These are phyloP conservation scores for Amphiprion ocellaris DNA, from an alignment of 2,113 vertebrate species.

Conservation along the genomic window DNA sequence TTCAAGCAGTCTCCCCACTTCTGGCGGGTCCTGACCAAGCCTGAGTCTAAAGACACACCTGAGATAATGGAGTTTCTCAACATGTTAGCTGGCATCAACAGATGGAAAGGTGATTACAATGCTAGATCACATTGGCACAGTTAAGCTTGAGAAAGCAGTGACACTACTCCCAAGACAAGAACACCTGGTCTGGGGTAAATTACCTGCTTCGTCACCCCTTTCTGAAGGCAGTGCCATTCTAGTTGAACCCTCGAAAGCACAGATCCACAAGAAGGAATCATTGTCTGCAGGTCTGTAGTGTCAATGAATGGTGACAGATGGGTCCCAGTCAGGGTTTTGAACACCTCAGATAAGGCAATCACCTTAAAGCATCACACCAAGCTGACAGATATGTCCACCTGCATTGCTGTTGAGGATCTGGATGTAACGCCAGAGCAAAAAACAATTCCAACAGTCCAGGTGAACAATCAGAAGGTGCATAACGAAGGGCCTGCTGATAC, in stretches of 20 bases:
- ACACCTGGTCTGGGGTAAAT: background rate
- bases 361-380: conserved; percentile 5
- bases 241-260: background rate
- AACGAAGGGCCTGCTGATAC: background rate
- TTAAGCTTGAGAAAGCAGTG: background rate
- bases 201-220: background rate
- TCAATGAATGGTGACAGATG: conserved; percentile 2
- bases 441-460: background rate
- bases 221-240: conserved; percentile 7
- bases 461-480: background rate
- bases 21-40: background rate
- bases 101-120: background rate
- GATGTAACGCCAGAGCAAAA: background rate
- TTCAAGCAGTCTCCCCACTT: background rate
- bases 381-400: background rate
- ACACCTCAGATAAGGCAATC: background rate
- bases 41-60: background rate
- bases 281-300: background rate
- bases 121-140: background rate
- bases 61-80: conserved; percentile 1
- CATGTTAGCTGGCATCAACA: background rate
- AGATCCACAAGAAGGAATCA: background rate
- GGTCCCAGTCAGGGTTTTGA: conserved; percentile 4
- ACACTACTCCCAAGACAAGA: background rate
- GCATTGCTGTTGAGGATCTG: background rate